Conservation (phyloP, 1,140 invertebrate species). For the Maconellicoccus hirsutus region DNA sequence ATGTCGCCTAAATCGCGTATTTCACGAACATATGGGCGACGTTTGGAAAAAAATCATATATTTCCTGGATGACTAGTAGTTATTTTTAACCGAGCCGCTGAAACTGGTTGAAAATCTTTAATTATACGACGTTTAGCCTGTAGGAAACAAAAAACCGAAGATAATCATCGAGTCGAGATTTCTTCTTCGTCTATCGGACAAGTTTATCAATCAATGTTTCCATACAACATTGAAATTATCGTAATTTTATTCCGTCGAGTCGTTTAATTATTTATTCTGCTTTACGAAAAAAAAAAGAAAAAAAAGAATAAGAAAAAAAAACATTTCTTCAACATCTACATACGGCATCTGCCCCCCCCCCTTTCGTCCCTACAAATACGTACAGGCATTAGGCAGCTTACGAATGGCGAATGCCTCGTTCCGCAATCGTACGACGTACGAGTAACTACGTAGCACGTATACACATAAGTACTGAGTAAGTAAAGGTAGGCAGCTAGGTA, state of each 20-base stretch:
- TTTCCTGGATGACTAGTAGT: constrained; percentile 3
- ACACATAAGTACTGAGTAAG: too few species aligned
- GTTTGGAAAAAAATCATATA: neutral
- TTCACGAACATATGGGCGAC: neutral
- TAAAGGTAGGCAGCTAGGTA: too few species aligned
- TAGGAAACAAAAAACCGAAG: neutral
- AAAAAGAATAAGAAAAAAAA: too few species aligned
- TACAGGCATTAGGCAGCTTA: too few species aligned
- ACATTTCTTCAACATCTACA: too few species aligned
- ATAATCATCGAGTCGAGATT: neutral
- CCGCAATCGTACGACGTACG: too few species aligned
- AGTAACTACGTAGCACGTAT: too few species aligned
- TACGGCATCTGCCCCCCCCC: too few species aligned
- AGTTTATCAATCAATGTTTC: neutral
- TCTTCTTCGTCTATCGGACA: neutral
- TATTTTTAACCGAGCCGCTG: neutral
- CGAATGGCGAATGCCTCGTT: too few species aligned
- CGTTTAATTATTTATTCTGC: too few species aligned
- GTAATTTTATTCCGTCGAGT: neutral
- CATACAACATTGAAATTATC: neutral
- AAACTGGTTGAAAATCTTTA: constrained; percentile 4
- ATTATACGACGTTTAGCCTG: constrained; percentile 6
- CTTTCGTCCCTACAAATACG: too few species aligned
- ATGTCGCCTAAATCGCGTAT: neutral
- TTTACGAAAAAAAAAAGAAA: too few species aligned